These are phyloP conservation scores for Scleropages formosus DNA, from an alignment of 2,797 vertebrate species.

Conservation along the genomic window DNA sequence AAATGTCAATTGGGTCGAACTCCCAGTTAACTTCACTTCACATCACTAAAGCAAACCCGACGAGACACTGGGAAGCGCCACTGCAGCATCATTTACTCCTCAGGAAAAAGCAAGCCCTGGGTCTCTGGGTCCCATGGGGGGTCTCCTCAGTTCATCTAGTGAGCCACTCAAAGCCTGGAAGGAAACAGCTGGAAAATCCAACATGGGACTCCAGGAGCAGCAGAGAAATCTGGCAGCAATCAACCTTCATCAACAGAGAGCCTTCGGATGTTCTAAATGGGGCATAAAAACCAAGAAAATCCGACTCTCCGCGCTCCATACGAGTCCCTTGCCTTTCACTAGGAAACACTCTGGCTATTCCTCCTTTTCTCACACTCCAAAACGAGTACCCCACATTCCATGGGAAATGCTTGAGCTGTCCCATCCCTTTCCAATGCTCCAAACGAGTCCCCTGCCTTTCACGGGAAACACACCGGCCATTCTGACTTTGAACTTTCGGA, in stretches of 20 bases:
- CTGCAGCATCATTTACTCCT: not conserved
- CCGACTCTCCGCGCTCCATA: slow-evolving; percentile 38
- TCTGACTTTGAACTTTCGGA: too few species aligned
- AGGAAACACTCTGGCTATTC: not conserved
- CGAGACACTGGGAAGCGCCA: not conserved
- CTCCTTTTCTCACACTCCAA: too few species aligned
- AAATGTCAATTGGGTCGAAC: not conserved
- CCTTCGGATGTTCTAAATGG: slow-evolving; percentile 36
- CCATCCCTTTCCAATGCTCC: not conserved
- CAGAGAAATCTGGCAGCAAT: slow-evolving; percentile 51
- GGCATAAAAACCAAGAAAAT: slow-evolving; percentile 48
- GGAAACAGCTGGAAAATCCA: not conserved
- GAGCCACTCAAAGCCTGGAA: not conserved
- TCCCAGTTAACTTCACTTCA: not conserved
- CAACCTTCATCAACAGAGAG: slow-evolving; percentile 45
- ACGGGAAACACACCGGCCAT: too few species aligned
- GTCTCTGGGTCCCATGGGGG: slow-evolving; percentile 15
- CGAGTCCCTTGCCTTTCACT: slow-evolving; percentile 23
- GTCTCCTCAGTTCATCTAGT: slow-evolving; percentile 41
- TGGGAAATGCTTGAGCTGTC: not conserved
- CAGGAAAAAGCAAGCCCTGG: not conserved
- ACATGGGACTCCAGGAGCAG: slow-evolving; percentile 38
- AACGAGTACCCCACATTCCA: too few species aligned
- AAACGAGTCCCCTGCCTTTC: too few species aligned
- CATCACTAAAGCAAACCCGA: not conserved